Conservation (phyloP, 2,113 vertebrate species). For the Lonchura striata region DNA sequence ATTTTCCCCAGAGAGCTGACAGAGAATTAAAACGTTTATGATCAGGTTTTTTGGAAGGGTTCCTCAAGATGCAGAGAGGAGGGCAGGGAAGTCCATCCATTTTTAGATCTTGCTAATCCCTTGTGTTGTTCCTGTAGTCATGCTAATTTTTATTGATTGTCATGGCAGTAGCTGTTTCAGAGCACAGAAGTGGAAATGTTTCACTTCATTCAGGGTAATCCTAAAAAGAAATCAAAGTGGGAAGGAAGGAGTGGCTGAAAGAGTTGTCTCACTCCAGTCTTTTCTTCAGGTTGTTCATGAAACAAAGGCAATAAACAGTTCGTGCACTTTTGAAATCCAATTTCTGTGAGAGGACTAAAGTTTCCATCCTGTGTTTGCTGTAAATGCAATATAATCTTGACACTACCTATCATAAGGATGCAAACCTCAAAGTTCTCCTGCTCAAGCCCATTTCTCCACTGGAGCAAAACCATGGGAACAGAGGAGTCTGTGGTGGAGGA, state of each 20-base stretch:
- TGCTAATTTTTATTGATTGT: neutral
- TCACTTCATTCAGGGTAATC: neutral
- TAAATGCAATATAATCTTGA: neutral
- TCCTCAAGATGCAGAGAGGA: neutral
- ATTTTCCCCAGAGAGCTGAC: neutral
- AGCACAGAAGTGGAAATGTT: neutral
- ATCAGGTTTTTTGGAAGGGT: neutral
- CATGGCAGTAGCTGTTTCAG: neutral
- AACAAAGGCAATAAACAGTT: neutral
- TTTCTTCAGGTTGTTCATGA: neutral
- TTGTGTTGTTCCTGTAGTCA: neutral
- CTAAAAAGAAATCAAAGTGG: neutral
- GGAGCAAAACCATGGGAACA: neutral
- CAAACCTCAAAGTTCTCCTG: neutral
- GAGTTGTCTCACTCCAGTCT: neutral
- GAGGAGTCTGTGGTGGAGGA: neutral
- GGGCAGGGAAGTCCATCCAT: neutral
- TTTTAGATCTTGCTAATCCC: neutral
- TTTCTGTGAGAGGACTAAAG: neutral
- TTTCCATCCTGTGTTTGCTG: neutral
- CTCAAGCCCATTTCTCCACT: neutral
- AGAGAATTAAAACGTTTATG: conserved; percentile 10
- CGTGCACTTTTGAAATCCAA: neutral
- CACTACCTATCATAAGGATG: neutral
- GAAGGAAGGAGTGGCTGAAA: neutral